These are phyloP conservation scores for Drosophila seguyi DNA, from an alignment of 1,140 invertebrate species.

Conservation along the genomic window DNA sequence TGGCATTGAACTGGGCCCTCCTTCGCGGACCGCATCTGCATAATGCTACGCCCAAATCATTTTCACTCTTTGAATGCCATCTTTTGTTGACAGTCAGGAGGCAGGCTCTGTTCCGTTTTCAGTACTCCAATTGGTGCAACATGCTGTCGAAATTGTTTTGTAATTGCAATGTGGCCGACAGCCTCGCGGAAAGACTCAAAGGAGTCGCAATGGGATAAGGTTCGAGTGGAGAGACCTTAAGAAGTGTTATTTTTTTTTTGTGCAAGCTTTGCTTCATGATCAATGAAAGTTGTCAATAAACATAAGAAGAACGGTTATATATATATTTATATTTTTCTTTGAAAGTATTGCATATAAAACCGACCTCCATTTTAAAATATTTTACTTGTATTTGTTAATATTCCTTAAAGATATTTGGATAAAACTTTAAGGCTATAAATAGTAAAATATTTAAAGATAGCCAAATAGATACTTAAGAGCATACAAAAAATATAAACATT, in stretches of 20 bases:
- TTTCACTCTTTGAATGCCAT: constrained; percentile 57
- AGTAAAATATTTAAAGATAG: too few species aligned
- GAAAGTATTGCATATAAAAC: neutral
- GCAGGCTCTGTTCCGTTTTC: constrained; percentile 46
- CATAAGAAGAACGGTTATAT: neutral
- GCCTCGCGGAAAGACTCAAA: constrained; percentile 45
- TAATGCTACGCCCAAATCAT: constrained; percentile 75
- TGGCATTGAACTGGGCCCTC: constrained; percentile 59
- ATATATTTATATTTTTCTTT: too few species aligned
- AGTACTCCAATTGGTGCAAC: constrained; percentile 66
- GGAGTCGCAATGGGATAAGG: neutral
- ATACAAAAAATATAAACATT: too few species aligned
- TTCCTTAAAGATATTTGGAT: neutral
- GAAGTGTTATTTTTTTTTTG: neutral
- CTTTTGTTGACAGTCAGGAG: constrained; percentile 68
- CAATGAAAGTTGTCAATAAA: neutral
- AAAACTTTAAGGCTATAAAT: neutral
- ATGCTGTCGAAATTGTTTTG: constrained; percentile 82
- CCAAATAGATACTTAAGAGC: too few species aligned
- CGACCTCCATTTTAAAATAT: too few species aligned
- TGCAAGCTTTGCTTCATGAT: neutral
- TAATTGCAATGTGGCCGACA: constrained; percentile 78
- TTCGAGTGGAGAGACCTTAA: neutral
- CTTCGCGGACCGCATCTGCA: constrained; percentile 56
- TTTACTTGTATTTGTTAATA: too few species aligned